phyloP scores from a whole-genome alignment of 2,888 invertebrate species.

The Caenorhabditis becei region DNA sequence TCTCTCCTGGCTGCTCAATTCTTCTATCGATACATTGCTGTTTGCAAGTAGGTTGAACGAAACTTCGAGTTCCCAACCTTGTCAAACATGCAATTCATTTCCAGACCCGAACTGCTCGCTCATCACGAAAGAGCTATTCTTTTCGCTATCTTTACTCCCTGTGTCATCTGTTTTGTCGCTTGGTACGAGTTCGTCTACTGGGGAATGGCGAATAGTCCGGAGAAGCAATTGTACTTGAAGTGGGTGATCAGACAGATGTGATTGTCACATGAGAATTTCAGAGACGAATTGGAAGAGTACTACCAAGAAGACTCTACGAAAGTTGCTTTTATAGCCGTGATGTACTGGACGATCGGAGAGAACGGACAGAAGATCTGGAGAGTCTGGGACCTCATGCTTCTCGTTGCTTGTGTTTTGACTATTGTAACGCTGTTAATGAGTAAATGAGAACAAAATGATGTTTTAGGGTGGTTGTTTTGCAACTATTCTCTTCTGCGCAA shows the following conservation, averaged over 20 bases:
- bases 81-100: too few relatives aligned
- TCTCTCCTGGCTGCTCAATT: constrained; percentile 46
- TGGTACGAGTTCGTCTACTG: constrained; percentile 44
- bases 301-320: constrained; percentile 46
- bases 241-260: not conserved
- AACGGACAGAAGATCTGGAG: constrained; percentile 43
- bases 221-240: constrained; percentile 46
- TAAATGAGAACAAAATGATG: too few relatives aligned
- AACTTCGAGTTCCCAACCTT: too few relatives aligned
- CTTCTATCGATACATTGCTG: constrained; percentile 42
- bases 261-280: not conserved
- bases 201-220: constrained; percentile 43
- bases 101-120: constrained; percentile 9
- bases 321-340: constrained; percentile 34
- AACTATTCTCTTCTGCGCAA: constrained; percentile 30
- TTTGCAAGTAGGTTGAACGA: constrained; percentile 24
- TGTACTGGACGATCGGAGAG: constrained; percentile 42
- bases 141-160: constrained; percentile 19
- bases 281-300: constrained; percentile 24
- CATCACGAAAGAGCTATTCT: constrained; percentile 9
- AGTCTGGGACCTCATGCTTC: constrained; percentile 36
- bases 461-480: constrained; percentile 44
- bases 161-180: constrained; percentile 33
- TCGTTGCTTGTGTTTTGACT: constrained; percentile 33
- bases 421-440: too few relatives aligned